Evolutionary conservation across 2,797 vertebrate species (phyloP).

Genomic region (Myotis vivesi): DNA sequence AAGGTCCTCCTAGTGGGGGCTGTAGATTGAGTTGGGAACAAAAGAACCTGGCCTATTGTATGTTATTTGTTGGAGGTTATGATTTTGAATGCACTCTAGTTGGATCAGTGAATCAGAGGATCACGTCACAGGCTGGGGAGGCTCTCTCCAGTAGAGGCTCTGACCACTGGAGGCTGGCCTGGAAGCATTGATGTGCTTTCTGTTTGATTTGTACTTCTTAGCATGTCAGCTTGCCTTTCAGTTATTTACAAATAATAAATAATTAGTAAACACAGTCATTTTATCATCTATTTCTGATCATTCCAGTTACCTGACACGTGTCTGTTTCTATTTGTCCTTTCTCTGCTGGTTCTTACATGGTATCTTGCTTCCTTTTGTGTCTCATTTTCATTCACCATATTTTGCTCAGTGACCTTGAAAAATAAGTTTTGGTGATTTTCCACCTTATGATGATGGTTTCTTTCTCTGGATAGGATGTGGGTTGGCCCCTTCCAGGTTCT

Average conservation of each 20-base stretch:
- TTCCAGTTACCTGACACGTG: background rate
- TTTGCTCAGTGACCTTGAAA: constrained; percentile 18
- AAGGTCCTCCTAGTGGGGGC: background rate
- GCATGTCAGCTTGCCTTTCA: background rate
- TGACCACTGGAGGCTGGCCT: background rate
- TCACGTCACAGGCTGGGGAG: too few relatives aligned
- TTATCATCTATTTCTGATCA: background rate
- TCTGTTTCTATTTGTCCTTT: background rate
- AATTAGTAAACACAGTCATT: background rate
- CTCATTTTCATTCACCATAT: background rate
- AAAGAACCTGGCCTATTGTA: background rate
- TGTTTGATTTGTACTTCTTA: background rate
- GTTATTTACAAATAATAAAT: background rate
- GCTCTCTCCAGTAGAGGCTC: background rate
- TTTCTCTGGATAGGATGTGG: background rate
- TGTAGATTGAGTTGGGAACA: background rate
- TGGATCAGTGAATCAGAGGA: background rate
- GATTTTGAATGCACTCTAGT: background rate
- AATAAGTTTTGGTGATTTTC: background rate
- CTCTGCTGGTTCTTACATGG: background rate
- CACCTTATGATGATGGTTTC: background rate
- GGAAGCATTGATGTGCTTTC: background rate
- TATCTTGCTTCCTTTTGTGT: background rate
- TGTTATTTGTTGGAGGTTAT: background rate
- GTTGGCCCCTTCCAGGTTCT: background rate